phyloP scores from a whole-genome alignment of 2,888 invertebrate species.

The Apodemia zela region DNA sequence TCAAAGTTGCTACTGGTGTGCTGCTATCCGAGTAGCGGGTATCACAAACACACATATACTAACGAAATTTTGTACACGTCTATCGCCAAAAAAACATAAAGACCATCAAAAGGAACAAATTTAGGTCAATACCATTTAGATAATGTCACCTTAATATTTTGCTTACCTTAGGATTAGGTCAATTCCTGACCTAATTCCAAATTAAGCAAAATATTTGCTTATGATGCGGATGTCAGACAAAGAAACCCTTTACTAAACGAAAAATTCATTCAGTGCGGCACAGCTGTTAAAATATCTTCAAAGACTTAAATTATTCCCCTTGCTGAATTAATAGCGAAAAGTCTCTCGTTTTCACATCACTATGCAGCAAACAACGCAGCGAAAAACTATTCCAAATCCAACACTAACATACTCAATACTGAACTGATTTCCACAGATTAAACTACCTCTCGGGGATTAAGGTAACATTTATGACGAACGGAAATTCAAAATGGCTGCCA shows the following conservation, averaged over 20 bases:
- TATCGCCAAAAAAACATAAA: too few relatives aligned
- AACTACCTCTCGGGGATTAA: conserved; percentile 30
- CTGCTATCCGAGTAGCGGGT: too few relatives aligned
- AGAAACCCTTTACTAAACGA: not conserved
- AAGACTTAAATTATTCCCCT: not conserved
- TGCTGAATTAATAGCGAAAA: conserved; percentile 3
- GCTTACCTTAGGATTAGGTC: too few relatives aligned
- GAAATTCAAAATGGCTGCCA: conserved; percentile 12
- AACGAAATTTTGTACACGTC: too few relatives aligned
- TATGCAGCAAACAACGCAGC: not conserved
- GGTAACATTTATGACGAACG: conserved; percentile 14
- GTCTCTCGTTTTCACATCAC: not conserved
- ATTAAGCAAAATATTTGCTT: too few relatives aligned
- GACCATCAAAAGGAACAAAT: too few relatives aligned
- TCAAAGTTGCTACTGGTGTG: too few relatives aligned
- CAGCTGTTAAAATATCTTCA: not conserved
- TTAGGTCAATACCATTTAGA: too few relatives aligned
- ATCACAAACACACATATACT: too few relatives aligned
- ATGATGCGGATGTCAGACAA: too few relatives aligned
- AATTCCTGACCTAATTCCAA: too few relatives aligned
- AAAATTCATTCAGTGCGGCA: not conserved
- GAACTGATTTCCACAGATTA: conserved; percentile 25
- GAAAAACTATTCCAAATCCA: conserved; percentile 1
- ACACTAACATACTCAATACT: conserved; percentile 8
- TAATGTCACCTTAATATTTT: too few relatives aligned